Evolutionary conservation across 37 sponge, comb jelly and placozoan genomes (phyloP), one percentile per base, ranked within the genome.

Genomic region (Amphimedon queenslandica): DNA sequence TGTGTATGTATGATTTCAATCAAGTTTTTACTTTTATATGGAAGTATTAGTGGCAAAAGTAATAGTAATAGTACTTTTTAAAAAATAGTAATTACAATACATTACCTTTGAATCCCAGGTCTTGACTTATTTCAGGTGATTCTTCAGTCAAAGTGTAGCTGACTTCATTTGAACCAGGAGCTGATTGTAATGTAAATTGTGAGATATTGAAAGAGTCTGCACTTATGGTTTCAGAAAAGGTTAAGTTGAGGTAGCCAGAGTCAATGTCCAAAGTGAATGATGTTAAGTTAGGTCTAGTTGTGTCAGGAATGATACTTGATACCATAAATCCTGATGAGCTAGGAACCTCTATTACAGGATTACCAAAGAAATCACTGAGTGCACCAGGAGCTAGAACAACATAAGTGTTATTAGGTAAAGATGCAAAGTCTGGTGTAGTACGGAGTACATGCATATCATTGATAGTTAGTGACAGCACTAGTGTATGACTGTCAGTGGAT

Each of bases 211-310:
- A 77, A 11, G 88, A 79, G 25, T 57, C 29, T 27, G 72, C 70
- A 85, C 84, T 83, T 1, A 94, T 71, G 10, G 90, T 85, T 69
- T 94, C 94, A 23, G 94, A 75, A 72, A 95, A 95, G 0, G 85
- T 88, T 2, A 95, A 37, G 42, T 84, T 83, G 36, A 94, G 72
- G 4, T 69, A n/a, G 34, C 92, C 85, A 67, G 69, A 53, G 34
- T 88, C 67, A 25, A 95, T 58, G 71, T 95, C 86, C n/a, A 95
- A 57, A 32, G 25, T 64, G 66, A 91, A 81, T 24, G 51, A 25
- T 2, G 58, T 42, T 27, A 95, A 55, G 21, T 16, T 37, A 8
- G 96, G 92, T 28, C 79, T 74, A 13, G 86, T 75, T 16, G 29
- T 35, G 71, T 95, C 96, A 38, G 57, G 10, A 31, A 80, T 61